Evolutionary conservation across 37 sponge, comb jelly and placozoan species (phyloP), one percentile per base, ranked within the genome.

Genomic region (Halisarca cf. caerulea): DNA sequence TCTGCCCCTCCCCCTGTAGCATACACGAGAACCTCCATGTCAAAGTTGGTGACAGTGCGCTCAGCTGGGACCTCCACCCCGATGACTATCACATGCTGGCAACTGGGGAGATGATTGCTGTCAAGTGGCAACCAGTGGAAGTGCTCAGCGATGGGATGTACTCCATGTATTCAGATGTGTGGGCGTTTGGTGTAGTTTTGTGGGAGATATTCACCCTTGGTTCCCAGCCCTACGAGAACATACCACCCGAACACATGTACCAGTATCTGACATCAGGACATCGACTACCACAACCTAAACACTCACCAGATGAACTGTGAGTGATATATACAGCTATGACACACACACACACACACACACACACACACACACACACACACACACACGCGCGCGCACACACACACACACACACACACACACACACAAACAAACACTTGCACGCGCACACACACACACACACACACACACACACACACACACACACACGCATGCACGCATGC

Each of bases 201-300:
- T 94, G 95, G 95, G 95, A 94, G 60, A 40, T 94, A 32, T 88
- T 94, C 90, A 91, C 95, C 1, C 84, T 86, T 8, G 95, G 95
- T 0, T 20, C 27, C 18, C 62, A 79, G 23, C 95, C 95, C 3
- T 94, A 91, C 53, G 88, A 91, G 44, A 85, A 89, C 37, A 44
- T 85, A 20, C 62, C 81, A 0, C 55, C 90, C 3, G 90, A 86
- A 45, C 87, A 91, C 21, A 80, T 91, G 84, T 36, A 86, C 27
- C 36, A 61, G 25, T 41, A 69, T 30, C 88, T 94, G 34, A 86
- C 78, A 0, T 25, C 86, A 40, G 95, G 95, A 25, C 92, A 89
- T 8, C 83, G 95, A 28, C 86, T 94, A 0, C 27, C 55, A 0
- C 92, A 91, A 44, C 95, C 95, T 7, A 86, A 82, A 57, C 85